Evolutionary conservation across 1,140 invertebrate genomes (phyloP).

Genomic region (Rhagoletis zephyria): DNA sequence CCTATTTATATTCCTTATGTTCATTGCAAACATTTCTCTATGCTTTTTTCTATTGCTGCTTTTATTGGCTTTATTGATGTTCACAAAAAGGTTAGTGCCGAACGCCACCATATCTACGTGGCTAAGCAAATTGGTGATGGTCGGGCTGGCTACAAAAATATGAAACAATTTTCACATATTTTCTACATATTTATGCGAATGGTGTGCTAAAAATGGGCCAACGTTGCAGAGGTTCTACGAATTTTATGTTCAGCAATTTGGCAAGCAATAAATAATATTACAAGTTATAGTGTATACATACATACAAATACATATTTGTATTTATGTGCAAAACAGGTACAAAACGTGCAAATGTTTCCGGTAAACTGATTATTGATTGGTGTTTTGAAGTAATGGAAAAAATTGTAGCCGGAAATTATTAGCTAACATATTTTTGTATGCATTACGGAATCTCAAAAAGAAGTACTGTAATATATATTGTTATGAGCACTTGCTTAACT

Average conservation of each 20-base stretch:
- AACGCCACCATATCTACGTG: background rate
- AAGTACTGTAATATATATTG: too few relatives aligned
- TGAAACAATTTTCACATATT: background rate
- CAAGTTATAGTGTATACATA: background rate
- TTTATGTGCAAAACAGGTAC: too few relatives aligned
- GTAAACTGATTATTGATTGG: background rate
- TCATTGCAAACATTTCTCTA: background rate
- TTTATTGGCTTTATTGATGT: slow-evolving; percentile 20
- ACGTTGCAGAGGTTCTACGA: background rate
- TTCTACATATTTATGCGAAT: background rate
- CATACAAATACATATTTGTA: background rate
- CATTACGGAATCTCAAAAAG: too few relatives aligned
- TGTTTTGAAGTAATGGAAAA: background rate
- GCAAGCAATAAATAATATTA: background rate
- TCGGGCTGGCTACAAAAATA: background rate
- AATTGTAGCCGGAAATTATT: background rate
- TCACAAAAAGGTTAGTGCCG: background rate
- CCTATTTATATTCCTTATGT: background rate
- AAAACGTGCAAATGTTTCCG: background rate
- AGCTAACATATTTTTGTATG: too few relatives aligned
- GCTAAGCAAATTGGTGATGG: background rate
- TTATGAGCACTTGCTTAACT: too few relatives aligned
- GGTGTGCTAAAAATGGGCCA: background rate
- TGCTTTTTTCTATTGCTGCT: background rate
- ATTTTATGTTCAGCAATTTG: slow-evolving; percentile 13